Conservation (phyloP, 2,113 vertebrate species). For the Coptodon rendalli region DNA sequence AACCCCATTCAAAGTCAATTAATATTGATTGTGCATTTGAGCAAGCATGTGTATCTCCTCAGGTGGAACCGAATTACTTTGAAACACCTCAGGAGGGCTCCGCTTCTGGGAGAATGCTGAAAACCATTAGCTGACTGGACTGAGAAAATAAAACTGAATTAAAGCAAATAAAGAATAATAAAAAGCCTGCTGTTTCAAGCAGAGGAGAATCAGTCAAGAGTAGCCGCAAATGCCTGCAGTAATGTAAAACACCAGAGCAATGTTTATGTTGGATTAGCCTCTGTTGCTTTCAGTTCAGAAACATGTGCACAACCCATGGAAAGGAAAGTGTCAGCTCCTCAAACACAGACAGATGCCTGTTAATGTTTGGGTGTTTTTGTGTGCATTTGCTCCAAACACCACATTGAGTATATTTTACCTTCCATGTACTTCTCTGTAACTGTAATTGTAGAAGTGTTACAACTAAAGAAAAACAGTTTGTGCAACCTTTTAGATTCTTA, state of each 20-base stretch:
- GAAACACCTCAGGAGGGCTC: constrained; percentile 34
- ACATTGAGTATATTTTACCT: not conserved
- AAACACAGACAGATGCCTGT: not conserved
- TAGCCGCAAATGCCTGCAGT: not conserved
- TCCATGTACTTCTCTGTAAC: not conserved
- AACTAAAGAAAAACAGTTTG: not conserved
- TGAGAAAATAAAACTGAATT: constrained; percentile 52
- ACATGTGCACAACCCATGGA: not conserved
- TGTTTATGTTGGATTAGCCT: constrained; percentile 17
- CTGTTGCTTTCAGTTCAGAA: not conserved
- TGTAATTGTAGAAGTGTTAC: not conserved
- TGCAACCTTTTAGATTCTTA: not conserved
- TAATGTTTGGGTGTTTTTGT: not conserved
- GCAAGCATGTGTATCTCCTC: constrained; percentile 61
- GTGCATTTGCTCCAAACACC: not conserved
- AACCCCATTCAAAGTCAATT: constrained; percentile 47
- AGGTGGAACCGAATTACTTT: constrained; percentile 67
- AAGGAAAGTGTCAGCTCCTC: not conserved
- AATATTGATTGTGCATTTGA: constrained; percentile 70
- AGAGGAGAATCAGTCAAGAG: constrained; percentile 8
- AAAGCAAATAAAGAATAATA: constrained; percentile 56
- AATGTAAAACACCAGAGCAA: constrained; percentile 21
- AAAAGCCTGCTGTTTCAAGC: constrained; percentile 18
- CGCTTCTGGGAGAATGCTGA: constrained; percentile 16
- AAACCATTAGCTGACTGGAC: constrained; percentile 42